phyloP scores from a whole-genome alignment of 1,140 invertebrate species.

The Akabosia matsudoensis region DNA sequence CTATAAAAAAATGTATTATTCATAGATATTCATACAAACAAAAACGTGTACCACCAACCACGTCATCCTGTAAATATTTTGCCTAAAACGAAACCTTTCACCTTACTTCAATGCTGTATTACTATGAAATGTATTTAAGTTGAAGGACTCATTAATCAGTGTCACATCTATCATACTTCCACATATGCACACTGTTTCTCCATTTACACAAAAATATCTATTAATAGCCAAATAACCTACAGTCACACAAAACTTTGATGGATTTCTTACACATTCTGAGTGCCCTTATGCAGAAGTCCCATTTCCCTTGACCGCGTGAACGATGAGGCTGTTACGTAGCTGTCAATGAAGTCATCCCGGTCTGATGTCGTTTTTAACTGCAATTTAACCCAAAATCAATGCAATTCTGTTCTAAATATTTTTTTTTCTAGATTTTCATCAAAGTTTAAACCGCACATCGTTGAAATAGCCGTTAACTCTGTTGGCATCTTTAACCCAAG shows the following conservation, averaged over 20 bases:
- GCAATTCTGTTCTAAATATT: no score
- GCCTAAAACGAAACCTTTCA: no score
- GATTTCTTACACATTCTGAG: conserved; percentile 7
- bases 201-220: no score
- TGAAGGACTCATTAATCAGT: no score
- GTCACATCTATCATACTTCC: no score
- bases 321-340: not conserved
- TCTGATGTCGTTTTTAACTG: not conserved
- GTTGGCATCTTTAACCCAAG: not conserved
- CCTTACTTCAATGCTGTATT: no score
- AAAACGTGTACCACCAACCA: no score
- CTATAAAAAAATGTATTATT: not conserved
- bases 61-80: no score
- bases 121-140: no score
- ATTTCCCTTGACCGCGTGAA: conserved; percentile 5
- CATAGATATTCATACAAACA: no score
- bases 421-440: not conserved
- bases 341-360: not conserved
- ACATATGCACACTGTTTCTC: no score
- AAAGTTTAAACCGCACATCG: no score
- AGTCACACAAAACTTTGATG: not conserved
- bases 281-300: not conserved
- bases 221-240: not conserved
- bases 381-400: not conserved
- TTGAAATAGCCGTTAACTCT: conserved; percentile 2